Evolutionary conservation across 2,797 vertebrate species (phyloP).

Genomic region (Rhinoraja longicauda): DNA sequence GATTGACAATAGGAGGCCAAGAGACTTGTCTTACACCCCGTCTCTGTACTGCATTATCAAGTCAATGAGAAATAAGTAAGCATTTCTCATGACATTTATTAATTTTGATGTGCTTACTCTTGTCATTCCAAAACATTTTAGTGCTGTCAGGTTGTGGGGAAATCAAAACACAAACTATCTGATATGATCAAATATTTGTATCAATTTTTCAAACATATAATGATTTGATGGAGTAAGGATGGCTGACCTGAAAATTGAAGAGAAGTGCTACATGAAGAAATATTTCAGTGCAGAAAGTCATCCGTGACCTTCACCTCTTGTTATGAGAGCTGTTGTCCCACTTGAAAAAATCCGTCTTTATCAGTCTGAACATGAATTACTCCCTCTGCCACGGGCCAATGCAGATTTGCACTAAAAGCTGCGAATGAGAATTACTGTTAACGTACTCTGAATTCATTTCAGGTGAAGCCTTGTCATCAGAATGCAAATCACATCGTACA

Average conservation of each 20-base stretch:
- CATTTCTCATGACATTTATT: background rate
- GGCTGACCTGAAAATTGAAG: background rate
- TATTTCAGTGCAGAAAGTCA: background rate
- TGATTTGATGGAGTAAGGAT: background rate
- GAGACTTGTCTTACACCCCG: background rate
- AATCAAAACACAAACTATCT: background rate
- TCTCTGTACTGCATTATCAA: constrained; percentile 11
- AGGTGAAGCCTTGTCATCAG: background rate
- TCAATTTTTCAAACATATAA: background rate
- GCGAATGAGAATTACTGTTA: background rate
- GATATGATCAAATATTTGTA: background rate
- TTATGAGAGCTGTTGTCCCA: background rate
- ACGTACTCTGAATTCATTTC: constrained; percentile 1
- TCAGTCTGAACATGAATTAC: background rate
- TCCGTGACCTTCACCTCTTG: background rate
- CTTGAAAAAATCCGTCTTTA: constrained; percentile 11
- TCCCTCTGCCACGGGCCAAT: background rate
- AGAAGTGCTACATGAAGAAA: background rate
- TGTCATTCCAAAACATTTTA: constrained; percentile 19
- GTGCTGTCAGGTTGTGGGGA: background rate
- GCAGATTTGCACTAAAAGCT: constrained; percentile 1
- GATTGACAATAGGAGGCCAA: background rate
- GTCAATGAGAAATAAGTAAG: background rate
- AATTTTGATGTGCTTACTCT: constrained; percentile 11
- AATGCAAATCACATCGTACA: constrained; percentile 21